Evolutionary conservation across 2,113 vertebrate species (phyloP).

Genomic region (Rhinichthys klamathensis): DNA sequence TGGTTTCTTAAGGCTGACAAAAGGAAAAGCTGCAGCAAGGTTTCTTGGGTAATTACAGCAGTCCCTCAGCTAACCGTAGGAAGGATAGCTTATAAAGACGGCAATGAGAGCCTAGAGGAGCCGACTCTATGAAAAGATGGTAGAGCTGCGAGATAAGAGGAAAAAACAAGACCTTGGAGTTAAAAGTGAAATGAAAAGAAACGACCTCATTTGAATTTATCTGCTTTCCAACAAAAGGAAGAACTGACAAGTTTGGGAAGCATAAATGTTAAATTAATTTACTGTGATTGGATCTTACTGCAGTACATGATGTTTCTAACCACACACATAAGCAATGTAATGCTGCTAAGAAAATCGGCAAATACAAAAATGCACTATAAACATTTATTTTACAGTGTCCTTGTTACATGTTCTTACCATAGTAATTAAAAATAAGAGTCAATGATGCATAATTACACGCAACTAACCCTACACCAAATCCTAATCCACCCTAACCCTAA

Average conservation of each 20-base stretch:
- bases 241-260: background rate
- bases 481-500: too few relatives aligned
- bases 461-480: too few relatives aligned
- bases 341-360: background rate
- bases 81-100: background rate
- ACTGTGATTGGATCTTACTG: background rate
- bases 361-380: too few relatives aligned
- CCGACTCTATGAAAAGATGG: background rate
- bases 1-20: background rate
- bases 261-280: constrained; percentile 17
- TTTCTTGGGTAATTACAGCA: constrained; percentile 26
- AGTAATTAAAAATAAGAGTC: too few relatives aligned
- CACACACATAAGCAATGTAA: background rate
- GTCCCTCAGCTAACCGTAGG: constrained; percentile 10
- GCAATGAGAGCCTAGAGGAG: background rate
- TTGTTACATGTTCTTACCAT: too few relatives aligned
- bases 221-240: background rate
- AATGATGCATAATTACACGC: too few relatives aligned
- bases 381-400: too few relatives aligned
- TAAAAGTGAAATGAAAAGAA: constrained; percentile 23
- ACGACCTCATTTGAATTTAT: constrained; percentile 7
- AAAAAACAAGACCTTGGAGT: constrained; percentile 20
- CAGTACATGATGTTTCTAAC: background rate
- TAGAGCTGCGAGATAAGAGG: constrained; percentile 21
- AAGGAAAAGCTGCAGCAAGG: background rate